Evolutionary conservation across 2,888 invertebrate genomes (phyloP), one percentile per base, ranked within the genome.

Genomic region (Acrobeloides nanus): DNA sequence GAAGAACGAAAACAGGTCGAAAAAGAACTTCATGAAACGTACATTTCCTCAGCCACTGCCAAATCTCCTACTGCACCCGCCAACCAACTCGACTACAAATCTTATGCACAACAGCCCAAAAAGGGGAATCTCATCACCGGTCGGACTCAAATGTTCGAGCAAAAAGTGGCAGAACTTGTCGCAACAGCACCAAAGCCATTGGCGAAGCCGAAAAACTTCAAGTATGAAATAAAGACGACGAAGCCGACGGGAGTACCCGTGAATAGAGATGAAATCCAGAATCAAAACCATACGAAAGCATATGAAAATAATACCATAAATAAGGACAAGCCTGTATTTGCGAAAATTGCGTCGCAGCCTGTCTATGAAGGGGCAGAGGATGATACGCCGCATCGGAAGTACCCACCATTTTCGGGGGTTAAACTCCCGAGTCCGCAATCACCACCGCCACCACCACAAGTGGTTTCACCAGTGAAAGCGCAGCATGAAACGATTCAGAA

Each of bases 191-290:
- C 45, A 7, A 57, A 40, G 26, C 52, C 60, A 12, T 21, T 42
- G 10, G 50, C 32, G 17, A 57, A 46, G 27, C 60, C 60, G 25
- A 61, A 57, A 27, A 45, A 61, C 18, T 57, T 61, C 48, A 61
- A 61, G 29, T 57, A 38, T 20, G 53, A 50, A 31, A 43, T 50
- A 45, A 29, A 43, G 12, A 17, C 43, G 20, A 6, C 35, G 20
- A 7, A 35, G 17, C 21, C 53, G 23, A n/a, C 15, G 31, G 39
- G 35, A 7, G 24, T 48, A 7, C 45, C 46, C 23, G n/a, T n/a
- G n/a, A n/a, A n/a, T n/a, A n/a, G n/a, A n/a, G n/a, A n/a, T n/a
- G n/a, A n/a, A n/a, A n/a, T n/a, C n/a, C n/a, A n/a, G n/a, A n/a
- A n/a, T n/a, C n/a, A n/a, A n/a, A n/a, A n/a, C n/a, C n/a, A n/a